Conservation (phyloP, 2,797 vertebrate genomes). For the Taenioides sp. region DNA sequence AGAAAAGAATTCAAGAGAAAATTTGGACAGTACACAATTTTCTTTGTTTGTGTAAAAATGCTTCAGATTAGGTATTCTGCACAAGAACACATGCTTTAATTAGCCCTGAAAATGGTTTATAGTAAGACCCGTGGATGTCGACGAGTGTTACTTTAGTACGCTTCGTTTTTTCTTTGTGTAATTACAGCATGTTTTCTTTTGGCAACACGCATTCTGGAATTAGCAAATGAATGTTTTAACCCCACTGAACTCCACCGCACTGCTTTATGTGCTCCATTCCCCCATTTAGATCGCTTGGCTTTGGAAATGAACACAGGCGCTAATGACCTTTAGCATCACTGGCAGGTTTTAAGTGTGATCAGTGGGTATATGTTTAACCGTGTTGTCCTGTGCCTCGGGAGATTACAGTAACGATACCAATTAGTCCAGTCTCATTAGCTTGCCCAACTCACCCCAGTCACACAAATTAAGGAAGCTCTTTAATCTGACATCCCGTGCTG, state of each 20-base stretch:
- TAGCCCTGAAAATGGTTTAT: constrained; percentile 59
- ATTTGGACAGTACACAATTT: not conserved
- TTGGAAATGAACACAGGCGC: constrained; percentile 69
- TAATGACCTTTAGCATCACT: constrained; percentile 79
- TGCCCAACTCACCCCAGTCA: constrained; percentile 72
- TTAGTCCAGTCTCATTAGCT: constrained; percentile 84
- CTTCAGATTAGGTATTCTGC: constrained; percentile 53
- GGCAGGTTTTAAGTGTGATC: constrained; percentile 78
- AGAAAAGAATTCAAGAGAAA: not conserved
- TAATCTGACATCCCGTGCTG: constrained; percentile 67
- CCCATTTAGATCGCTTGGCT: constrained; percentile 60
- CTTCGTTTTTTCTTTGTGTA: constrained; percentile 65
- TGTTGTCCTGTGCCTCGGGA: constrained; percentile 75
- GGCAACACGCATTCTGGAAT: constrained; percentile 76
- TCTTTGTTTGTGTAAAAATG: constrained; percentile 43
- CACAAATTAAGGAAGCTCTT: constrained; percentile 73
- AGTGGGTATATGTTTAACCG: constrained; percentile 74
- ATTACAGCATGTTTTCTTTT: constrained; percentile 77
- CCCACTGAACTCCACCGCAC: constrained; percentile 65
- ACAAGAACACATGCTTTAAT: constrained; percentile 66
- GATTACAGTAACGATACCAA: constrained; percentile 84
- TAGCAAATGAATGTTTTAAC: constrained; percentile 80
- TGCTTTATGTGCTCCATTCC: constrained; percentile 58
- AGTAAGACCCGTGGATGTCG: constrained; percentile 52
- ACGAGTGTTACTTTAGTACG: constrained; percentile 65